Percentiles rank a stretch among this genome's conserved stretches.
These are phyloP conservation scores for Astreopora myriophthalma DNA, from an alignment of 64 coral and sea anemone species.

Conservation along the genomic window DNA sequence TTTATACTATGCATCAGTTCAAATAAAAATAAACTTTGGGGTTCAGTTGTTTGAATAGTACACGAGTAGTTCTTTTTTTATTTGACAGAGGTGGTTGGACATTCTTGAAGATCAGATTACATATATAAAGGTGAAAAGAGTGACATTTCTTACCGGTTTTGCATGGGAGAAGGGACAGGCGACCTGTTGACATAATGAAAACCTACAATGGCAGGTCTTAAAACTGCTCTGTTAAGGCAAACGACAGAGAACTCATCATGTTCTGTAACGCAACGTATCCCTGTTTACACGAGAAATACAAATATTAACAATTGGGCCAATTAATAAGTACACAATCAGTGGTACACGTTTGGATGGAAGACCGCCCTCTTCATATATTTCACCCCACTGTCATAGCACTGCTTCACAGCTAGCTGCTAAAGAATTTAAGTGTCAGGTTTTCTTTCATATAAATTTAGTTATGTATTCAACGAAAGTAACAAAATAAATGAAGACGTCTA, in stretches of 20 bases:
- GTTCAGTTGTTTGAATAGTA: not conserved
- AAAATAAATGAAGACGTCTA: not conserved
- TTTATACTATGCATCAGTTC: not conserved
- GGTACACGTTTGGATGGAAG: not conserved
- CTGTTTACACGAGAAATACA: not conserved
- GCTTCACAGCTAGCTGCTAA: not conserved
- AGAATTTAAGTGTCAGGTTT: not conserved
- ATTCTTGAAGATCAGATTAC: not conserved
- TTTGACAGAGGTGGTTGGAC: not conserved
- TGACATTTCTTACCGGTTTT: slow-evolving; percentile 11
- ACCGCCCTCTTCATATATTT: not conserved
- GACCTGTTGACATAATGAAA: not conserved
- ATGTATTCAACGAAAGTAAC: not conserved
- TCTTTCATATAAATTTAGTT: not conserved
- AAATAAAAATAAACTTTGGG: not conserved
- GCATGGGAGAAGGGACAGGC: not conserved
- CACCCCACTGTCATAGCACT: not conserved
- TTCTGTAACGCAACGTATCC: not conserved
- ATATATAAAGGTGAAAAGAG: not conserved
- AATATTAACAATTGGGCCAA: not conserved
- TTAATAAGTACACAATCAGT: not conserved
- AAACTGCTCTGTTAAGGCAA: not conserved
- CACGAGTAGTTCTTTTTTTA: not conserved
- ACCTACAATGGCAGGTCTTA: not conserved
- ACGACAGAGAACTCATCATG: not conserved